A percentile compares a stretch with the other conserved stretches of the same genome.
Evolutionary conservation across 1,140 invertebrate genomes (phyloP).

Genomic region (Drosophila cardini): DNA sequence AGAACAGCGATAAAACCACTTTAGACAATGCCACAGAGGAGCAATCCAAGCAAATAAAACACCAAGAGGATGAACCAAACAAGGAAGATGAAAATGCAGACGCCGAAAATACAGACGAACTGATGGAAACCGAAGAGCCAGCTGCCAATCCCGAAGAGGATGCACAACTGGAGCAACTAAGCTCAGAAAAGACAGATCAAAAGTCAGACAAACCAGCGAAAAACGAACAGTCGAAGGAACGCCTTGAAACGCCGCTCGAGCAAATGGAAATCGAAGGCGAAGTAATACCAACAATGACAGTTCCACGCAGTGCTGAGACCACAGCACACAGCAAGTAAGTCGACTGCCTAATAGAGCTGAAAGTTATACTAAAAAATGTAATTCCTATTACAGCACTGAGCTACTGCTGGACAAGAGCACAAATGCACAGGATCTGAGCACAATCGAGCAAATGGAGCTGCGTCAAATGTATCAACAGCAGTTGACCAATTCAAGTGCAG

Average conservation of each 20-base stretch:
- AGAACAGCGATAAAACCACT: conserved; percentile 87
- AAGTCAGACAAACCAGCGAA: conserved; percentile 85
- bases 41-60: conserved; percentile 90
- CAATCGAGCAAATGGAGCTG: conserved; percentile 70
- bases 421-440: conserved; percentile 60
- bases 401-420: conserved; percentile 69
- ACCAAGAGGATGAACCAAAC: conserved; percentile 86
- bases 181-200: conserved; percentile 86
- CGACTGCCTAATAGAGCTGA: background rate
- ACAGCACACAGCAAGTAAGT: conserved; percentile 87
- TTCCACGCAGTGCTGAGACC: conserved; percentile 89
- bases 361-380: background rate
- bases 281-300: conserved; percentile 88
- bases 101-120: conserved; percentile 85
- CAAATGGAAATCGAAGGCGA: conserved; percentile 91
- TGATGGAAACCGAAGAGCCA: conserved; percentile 69
- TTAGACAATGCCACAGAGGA: conserved; percentile 92
- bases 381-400: conserved; percentile 58
- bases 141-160: conserved; percentile 71
- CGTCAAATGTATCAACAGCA: conserved; percentile 77
- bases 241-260: conserved; percentile 83
- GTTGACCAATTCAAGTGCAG: conserved; percentile 55
- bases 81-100: conserved; percentile 86
- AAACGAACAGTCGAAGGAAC: conserved; percentile 85
- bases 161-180: conserved; percentile 85